Evolutionary conservation across 1,140 invertebrate genomes (phyloP).

Genomic region (Thrips palmi): DNA sequence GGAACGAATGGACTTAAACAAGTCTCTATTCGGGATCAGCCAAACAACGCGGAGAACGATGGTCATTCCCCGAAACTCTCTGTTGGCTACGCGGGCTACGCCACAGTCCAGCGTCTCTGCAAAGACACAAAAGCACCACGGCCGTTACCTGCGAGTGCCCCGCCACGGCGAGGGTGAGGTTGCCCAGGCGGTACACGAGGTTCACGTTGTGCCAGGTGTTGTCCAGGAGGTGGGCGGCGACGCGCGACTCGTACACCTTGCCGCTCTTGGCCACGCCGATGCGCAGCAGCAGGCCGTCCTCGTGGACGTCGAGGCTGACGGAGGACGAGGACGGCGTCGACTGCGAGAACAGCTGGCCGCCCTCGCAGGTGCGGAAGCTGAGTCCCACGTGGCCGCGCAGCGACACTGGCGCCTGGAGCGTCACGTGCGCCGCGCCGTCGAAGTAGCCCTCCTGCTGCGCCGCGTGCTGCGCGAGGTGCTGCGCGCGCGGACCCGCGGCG

Average conservation of each 20-base stretch:
- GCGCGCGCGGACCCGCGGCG: no score
- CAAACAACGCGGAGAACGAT: no score
- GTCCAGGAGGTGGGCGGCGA: constrained; percentile 48
- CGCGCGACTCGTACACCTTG: constrained; percentile 35
- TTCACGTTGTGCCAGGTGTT: constrained; percentile 67
- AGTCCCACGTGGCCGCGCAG: constrained; percentile 56
- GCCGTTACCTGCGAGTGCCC: constrained; percentile 27
- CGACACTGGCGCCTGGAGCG: constrained; percentile 44
- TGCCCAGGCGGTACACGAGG: constrained; percentile 41
- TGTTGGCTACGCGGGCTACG: no score
- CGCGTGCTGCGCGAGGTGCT: no score
- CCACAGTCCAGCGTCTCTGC: no score
- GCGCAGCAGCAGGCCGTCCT: constrained; percentile 44
- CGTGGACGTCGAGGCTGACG: constrained; percentile 9
- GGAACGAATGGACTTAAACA: no score
- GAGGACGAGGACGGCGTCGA: constrained; percentile 1
- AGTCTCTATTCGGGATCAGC: no score
- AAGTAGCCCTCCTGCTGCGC: constrained; percentile 52
- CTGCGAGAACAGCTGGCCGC: constrained; percentile 54
- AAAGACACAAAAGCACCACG: neutral
- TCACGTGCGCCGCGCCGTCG: constrained; percentile 54
- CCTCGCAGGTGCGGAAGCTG: constrained; percentile 60
- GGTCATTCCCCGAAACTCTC: no score
- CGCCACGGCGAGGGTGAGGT: constrained; percentile 37
- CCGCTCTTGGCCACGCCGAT: constrained; percentile 31